Conservation (phyloP, 1,140 invertebrate species). For the Hypothenemus hampei region DNA sequence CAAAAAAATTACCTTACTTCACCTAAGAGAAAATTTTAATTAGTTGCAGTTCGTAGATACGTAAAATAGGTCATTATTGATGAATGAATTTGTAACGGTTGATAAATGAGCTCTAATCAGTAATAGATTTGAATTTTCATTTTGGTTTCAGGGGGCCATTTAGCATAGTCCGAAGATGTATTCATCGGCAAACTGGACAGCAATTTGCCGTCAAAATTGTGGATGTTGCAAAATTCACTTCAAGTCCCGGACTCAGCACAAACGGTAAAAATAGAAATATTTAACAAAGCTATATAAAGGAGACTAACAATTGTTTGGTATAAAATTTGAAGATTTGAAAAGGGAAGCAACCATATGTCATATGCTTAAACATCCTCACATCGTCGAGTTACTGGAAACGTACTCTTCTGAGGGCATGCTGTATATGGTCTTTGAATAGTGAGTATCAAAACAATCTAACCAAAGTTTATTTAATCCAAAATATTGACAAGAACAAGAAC, state of each 20-base stretch:
- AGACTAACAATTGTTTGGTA: neutral
- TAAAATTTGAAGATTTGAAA: conserved; percentile 74
- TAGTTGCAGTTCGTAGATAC: no score
- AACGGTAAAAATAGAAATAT: conserved; percentile 61
- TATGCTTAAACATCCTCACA: conserved; percentile 97
- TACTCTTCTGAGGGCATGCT: conserved; percentile 98
- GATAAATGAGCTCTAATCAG: no score
- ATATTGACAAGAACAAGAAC: no score
- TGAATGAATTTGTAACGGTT: no score
- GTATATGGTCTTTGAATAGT: conserved; percentile 99
- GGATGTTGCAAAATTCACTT: conserved; percentile 95
- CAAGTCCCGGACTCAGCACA: conserved; percentile 90
- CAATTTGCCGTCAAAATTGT: conserved; percentile 99
- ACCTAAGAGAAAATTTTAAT: no score
- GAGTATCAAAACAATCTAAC: no score
- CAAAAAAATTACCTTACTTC: no score
- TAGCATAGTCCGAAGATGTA: conserved; percentile 91
- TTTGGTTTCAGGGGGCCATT: conserved; percentile 87
- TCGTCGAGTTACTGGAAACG: conserved; percentile 95
- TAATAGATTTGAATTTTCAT: no score
- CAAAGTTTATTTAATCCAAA: no score
- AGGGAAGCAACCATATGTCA: conserved; percentile 98
- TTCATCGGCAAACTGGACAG: conserved; percentile 90
- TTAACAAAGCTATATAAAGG: no score
- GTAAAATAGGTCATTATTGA: no score